Evolutionary conservation across 2,888 invertebrate species (phyloP).

Genomic region (Ichneumoninae sp.): DNA sequence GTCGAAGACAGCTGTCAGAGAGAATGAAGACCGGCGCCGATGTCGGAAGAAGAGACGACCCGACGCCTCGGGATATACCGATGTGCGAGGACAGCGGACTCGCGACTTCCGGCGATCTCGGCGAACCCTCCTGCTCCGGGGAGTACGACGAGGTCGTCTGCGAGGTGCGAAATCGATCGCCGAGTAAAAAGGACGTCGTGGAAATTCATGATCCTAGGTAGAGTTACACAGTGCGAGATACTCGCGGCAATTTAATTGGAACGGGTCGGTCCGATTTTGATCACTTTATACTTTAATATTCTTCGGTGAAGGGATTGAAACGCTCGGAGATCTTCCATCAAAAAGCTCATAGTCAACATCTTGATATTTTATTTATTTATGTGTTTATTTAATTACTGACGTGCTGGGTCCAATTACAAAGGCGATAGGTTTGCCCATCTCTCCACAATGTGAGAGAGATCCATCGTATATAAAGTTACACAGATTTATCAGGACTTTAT

Average conservation of each 20-base stretch:
- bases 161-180: conserved; percentile 67
- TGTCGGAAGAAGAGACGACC: conserved; percentile 35
- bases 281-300: not conserved
- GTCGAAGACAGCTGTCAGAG: conserved; percentile 11
- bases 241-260: not conserved
- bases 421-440: no score
- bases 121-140: conserved; percentile 77
- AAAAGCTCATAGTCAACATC: not conserved
- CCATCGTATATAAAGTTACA: no score
- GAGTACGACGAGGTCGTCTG: conserved; percentile 76
- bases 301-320: not conserved
- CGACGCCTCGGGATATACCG: conserved; percentile 62
- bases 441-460: no score
- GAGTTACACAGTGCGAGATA: conserved; percentile 3
- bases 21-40: conserved; percentile 36
- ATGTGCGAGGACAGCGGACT: conserved; percentile 79
- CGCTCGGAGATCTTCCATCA: conserved; percentile 5
- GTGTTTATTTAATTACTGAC: no score
- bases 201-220: conserved; percentile 76
- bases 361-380: no score
- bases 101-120: conserved; percentile 80
- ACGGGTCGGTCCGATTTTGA: not conserved
- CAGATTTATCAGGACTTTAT: no score
- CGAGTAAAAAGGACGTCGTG: conserved; percentile 70
- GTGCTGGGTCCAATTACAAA: no score